Evolutionary conservation across 2,113 vertebrate genomes (phyloP), one percentile per base, ranked within the genome.

Genomic region (Odocoileus virginianus): DNA sequence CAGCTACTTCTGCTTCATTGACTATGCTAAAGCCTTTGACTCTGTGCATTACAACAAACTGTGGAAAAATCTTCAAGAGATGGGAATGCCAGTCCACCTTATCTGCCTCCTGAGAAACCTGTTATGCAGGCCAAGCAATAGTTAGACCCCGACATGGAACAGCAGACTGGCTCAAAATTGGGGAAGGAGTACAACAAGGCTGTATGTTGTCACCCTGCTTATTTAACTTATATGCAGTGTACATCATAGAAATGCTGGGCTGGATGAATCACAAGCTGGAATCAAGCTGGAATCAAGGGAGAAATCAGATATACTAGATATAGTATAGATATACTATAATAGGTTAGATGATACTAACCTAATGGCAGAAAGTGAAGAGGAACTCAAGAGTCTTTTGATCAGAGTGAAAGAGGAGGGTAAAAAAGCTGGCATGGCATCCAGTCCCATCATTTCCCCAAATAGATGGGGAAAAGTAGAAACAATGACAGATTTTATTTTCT

Each of bases 91-190:
- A 74, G 36, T 43, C 71, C 36, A 43, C 71, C 71, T 76, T 76
- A 43, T 25, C 40, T 76, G 71, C 71, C 12, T 43, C 71, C 40
- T 76, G 36, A 25, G 40, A 27, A 76, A 43, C 71, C 71, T 76
- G 71, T 25, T 25, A 7, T 43, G 71, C 40, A 43, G 71, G 40
- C 6, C 3, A 43, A 76, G 71, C 23, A 76, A 76, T 27, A 43
- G 36, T 76, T 27, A 14, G 12, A 8, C 3, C 3, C 12, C 0
- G 6, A 27, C 14, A 76, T 43, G 71, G 40, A 76, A 76, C 23
- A 76, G 6, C 71, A 76, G 40, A 27, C 71, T 43, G 23, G 23
- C 23, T 76, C 71, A 43, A 76, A 76, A 43, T 4, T 76, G 40
- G 23, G 3, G 12, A 25, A 27, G 40, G 36, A 43, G 1, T 76